Percentiles rank a stretch among this genome's conserved stretches.
phyloP scores from a whole-genome alignment of 2,888 invertebrate genomes.

The Fissipunctia ypsillon region DNA sequence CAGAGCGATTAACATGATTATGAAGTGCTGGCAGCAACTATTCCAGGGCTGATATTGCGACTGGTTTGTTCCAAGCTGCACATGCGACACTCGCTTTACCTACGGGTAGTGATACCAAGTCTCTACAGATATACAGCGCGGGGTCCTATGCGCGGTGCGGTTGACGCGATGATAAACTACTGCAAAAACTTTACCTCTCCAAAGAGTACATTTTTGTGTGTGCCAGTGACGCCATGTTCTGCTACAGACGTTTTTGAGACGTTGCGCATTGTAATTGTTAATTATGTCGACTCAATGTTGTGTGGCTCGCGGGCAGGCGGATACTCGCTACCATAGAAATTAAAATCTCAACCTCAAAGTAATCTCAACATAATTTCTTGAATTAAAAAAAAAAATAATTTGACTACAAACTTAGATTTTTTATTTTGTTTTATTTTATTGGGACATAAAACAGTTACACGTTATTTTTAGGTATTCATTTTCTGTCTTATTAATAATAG shows the following conservation, averaged over 20 bases:
- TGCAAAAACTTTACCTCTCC: neutral
- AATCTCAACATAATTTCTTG: too few species aligned
- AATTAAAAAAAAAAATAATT: too few species aligned
- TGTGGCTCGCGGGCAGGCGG: neutral
- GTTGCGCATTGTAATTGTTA: constrained; percentile 8
- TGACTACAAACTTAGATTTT: too few species aligned
- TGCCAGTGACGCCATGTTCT: neutral
- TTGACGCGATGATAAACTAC: neutral
- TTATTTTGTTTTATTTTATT: too few species aligned
- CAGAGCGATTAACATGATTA: constrained; percentile 14
- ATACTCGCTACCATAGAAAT: too few species aligned
- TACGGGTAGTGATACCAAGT: neutral
- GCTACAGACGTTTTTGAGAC: constrained; percentile 5
- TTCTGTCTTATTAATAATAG: neutral
- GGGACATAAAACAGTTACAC: too few species aligned
- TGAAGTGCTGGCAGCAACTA: constrained; percentile 18
- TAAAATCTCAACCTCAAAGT: too few species aligned
- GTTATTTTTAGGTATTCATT: too few species aligned
- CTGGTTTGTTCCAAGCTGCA: constrained; percentile 18
- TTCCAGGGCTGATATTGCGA: constrained; percentile 18
- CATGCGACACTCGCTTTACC: constrained; percentile 16
- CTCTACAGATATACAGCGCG: neutral
- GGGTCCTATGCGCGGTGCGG: neutral
- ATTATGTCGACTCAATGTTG: neutral
- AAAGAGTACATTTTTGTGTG: constrained; percentile 16